Conservation (phyloP, 2,888 invertebrate species). For the Antheraea yamamai region DNA sequence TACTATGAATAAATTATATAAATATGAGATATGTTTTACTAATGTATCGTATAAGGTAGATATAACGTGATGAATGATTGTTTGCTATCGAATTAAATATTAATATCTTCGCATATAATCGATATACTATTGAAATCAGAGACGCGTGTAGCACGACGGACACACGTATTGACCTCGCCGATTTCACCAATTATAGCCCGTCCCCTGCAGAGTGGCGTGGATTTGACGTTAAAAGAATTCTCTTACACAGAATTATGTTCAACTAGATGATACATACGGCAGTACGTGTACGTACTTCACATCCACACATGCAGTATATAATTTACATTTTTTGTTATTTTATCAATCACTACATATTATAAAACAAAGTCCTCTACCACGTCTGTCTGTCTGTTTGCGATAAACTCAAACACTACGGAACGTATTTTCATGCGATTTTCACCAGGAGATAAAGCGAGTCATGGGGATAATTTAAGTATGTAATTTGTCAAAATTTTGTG, state of each 20-base stretch:
- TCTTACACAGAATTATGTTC: constrained; percentile 16
- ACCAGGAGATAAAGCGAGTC: too few species aligned
- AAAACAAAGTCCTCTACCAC: too few species aligned
- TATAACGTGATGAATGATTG: neutral
- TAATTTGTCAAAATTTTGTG: too few species aligned
- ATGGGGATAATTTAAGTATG: too few species aligned
- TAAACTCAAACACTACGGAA: too few species aligned
- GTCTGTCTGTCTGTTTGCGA: too few species aligned
- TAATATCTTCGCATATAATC: constrained; percentile 16
- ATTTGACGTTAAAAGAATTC: constrained; percentile 53
- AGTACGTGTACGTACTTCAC: neutral
- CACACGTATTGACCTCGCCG: constrained; percentile 40
- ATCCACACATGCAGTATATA: neutral
- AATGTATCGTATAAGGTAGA: neutral
- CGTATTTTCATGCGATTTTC: too few species aligned
- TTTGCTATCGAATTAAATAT: neutral
- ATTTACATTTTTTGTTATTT: neutral
- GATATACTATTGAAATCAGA: constrained; percentile 17
- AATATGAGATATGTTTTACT: neutral
- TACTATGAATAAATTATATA: neutral
- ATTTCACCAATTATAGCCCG: constrained; percentile 58
- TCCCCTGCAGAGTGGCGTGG: constrained; percentile 50
- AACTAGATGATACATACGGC: neutral
- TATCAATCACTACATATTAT: too few species aligned
- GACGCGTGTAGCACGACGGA: constrained; percentile 14